Conservation (phyloP, 2,113 vertebrate genomes). For the Orcinus orca region DNA sequence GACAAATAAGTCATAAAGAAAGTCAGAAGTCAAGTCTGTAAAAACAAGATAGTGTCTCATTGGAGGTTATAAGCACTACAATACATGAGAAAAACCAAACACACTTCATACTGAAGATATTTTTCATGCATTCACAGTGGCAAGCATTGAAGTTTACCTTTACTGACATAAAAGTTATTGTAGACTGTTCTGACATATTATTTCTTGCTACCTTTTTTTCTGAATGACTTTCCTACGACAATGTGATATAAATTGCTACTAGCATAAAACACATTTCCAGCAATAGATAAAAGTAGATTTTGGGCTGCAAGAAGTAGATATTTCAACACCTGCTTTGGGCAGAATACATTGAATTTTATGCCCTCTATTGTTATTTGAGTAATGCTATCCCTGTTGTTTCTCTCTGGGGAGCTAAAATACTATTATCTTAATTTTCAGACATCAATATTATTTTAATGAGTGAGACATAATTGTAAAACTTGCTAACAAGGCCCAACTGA, state of each 20-base stretch:
- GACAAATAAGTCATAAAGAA: background rate
- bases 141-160: conserved; percentile 28
- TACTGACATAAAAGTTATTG: conserved; percentile 32
- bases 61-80: background rate
- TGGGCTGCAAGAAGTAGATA: conserved; percentile 53
- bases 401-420: conserved; percentile 9
- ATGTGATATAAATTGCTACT: conserved; percentile 46
- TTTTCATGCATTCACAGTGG: background rate
- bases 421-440: conserved; percentile 52
- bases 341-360: conserved; percentile 53
- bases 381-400: conserved; percentile 20
- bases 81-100: background rate
- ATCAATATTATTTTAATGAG: conserved; percentile 49
- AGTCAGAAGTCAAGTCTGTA: background rate
- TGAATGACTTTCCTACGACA: conserved; percentile 55
- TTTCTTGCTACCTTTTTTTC: conserved; percentile 43
- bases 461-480: background rate
- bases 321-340: conserved; percentile 46
- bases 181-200: background rate
- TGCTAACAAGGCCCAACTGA: background rate
- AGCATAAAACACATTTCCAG: conserved; percentile 49
- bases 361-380: conserved; percentile 18
- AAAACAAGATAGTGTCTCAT: background rate
- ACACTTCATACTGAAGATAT: background rate
- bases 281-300: conserved; percentile 60